Conservation (phyloP, 1,140 invertebrate species). For the Leucophenga varia region DNA sequence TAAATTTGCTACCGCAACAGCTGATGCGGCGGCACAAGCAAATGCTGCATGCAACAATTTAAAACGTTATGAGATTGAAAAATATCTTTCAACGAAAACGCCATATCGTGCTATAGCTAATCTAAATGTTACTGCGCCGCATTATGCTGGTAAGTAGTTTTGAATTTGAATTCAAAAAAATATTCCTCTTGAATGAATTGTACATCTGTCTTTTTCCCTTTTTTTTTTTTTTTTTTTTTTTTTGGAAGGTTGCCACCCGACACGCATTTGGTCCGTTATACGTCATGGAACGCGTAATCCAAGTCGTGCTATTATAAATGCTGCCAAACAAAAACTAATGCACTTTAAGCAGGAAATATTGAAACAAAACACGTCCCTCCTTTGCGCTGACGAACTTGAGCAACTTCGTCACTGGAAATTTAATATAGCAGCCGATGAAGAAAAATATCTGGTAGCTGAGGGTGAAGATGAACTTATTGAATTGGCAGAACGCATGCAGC, state of each 20-base stretch:
- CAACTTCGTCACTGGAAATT: slow-evolving; percentile 61
- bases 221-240: slow-evolving; percentile 16
- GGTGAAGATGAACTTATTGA: slow-evolving; percentile 68
- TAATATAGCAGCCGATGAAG: slow-evolving; percentile 51
- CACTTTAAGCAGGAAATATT: slow-evolving; percentile 60
- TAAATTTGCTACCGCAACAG: slow-evolving; percentile 7
- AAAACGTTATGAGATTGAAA: slow-evolving; percentile 34
- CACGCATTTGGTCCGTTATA: slow-evolving; percentile 67
- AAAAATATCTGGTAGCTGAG: slow-evolving; percentile 63
- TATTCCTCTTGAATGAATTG: background rate
- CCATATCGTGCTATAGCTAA: slow-evolving; percentile 67
- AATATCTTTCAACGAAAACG: slow-evolving; percentile 61
- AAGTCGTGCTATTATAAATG: slow-evolving; percentile 58
- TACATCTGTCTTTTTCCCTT: slow-evolving; percentile 22
- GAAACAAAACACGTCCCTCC: slow-evolving; percentile 19
- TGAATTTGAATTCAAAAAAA: background rate
- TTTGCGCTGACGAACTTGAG: slow-evolving; percentile 49
- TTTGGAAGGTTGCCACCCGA: slow-evolving; percentile 61
- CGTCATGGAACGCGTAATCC: slow-evolving; percentile 72
- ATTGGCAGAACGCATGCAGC: slow-evolving; percentile 67
- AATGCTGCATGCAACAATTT: slow-evolving; percentile 16
- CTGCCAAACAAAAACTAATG: slow-evolving; percentile 58
- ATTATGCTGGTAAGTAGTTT: slow-evolving; percentile 59
- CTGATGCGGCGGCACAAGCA: slow-evolving; percentile 14
- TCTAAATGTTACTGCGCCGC: slow-evolving; percentile 58